Evolutionary conservation across 2,797 vertebrate genomes (phyloP).

Genomic region (Forpus xanthops): DNA sequence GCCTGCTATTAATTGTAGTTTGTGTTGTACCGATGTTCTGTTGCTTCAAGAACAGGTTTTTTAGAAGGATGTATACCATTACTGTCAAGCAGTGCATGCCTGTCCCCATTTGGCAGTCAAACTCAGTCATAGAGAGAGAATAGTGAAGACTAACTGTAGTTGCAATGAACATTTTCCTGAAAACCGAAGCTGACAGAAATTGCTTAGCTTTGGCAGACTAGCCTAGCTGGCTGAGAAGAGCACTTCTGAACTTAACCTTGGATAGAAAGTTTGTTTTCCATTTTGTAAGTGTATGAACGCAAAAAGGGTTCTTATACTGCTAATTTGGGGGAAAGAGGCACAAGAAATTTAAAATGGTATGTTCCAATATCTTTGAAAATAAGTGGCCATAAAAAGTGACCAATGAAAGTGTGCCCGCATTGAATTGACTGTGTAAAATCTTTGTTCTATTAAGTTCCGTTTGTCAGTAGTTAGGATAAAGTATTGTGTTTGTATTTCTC

Average conservation of each 20-base stretch:
- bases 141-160: not conserved
- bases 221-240: not conserved
- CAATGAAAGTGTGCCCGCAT: not conserved
- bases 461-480: not conserved
- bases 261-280: not conserved
- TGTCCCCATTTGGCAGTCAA: not conserved
- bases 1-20: not conserved
- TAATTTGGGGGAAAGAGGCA: fast-evolving
- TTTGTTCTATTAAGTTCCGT: not conserved
- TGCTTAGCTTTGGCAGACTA: not conserved
- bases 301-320: not conserved
- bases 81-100: not conserved
- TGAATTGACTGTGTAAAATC: not conserved
- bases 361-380: not conserved
- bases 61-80: not conserved
- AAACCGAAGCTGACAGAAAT: not conserved
- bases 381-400: not conserved
- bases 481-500: not conserved
- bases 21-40: not conserved
- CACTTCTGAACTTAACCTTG: not conserved
- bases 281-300: not conserved
- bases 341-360: not conserved
- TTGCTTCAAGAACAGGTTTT: not conserved
- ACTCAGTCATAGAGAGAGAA: not conserved
- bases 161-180: not conserved